Base-by-base conservation (phyloP, 2,888 invertebrate genomes). In the Philereme vetulata region DNA sequence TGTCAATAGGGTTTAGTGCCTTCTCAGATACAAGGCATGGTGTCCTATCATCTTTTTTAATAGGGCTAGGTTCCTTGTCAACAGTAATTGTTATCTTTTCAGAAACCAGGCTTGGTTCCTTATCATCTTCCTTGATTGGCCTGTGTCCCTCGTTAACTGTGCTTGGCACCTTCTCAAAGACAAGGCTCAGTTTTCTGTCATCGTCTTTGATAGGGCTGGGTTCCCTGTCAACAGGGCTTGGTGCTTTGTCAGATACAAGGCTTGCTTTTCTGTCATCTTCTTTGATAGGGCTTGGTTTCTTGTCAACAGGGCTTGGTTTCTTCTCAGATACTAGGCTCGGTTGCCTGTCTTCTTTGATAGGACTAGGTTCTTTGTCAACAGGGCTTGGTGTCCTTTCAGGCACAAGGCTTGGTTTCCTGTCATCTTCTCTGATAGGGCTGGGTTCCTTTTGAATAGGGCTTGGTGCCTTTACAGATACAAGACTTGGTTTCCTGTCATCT, bases 151-250 rank as follows among this genome's bases (percentile, higher is more conserved):
- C 62, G 0, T 73, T 61, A 4, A 55, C 33, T 35, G 35, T 32
- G 33, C 44, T 56, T 36, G 21, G n/a, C 4, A 34, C 11, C 5
- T 53, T 48, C 0, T 52, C 48, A n/a, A 35, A 6, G 0, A 40
- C 10, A 2, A 46, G 53, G 40, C 46, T 53, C 33, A 40, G 33
- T 8, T 4, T 44, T 3, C 43, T 44, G 8, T 45, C 35, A 8
- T 51, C 36, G 4, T 36, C 36, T 21, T 21, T 21, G 3, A 40
- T 8, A 2, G 40, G 53, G 40, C 46, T 53, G 10, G 46, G 33
- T 11, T 44, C 57, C 9, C 66, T 66, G 0, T 66, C 64, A 36
- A 66, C 64, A 4, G 21, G 9, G 44, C 11, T 43, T 35, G 10
- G 34, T 5, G 48, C 8, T 9, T 44, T 44, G 0, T 49, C 48